phyloP scores from a whole-genome alignment of 1,140 invertebrate species.

The Heterodera schachtii region DNA sequence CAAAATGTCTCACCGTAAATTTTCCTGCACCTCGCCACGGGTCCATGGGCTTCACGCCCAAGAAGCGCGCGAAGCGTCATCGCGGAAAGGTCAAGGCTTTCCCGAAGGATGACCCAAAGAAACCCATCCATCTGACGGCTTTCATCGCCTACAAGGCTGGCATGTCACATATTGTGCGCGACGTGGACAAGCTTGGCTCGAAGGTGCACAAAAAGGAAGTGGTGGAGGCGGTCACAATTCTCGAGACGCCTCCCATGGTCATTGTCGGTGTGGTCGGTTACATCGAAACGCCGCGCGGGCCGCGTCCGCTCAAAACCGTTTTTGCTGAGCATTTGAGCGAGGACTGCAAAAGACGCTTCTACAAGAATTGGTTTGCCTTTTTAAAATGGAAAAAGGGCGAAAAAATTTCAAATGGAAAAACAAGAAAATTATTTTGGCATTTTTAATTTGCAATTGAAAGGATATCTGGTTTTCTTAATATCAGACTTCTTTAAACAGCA shows the following conservation, averaged over 20 bases:
- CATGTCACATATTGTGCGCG: constrained; percentile 98
- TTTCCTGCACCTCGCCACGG: constrained; percentile 98
- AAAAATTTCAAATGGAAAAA: not conserved
- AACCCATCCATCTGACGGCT: constrained; percentile 95
- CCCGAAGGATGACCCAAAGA: constrained; percentile 94
- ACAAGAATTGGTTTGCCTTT: constrained; percentile 94
- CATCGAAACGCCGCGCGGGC: constrained; percentile 94
- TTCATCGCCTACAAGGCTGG: constrained; percentile 98
- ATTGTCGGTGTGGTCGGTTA: constrained; percentile 96
- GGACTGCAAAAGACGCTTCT: constrained; percentile 95
- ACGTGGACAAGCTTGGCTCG: constrained; percentile 94
- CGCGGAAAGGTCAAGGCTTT: constrained; percentile 99
- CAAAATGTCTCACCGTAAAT: constrained; percentile 96
- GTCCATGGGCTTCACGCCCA: constrained; percentile 98
- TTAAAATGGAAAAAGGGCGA: not conserved
- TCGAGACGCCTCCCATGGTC: constrained; percentile 97
- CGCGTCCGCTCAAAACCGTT: constrained; percentile 88
- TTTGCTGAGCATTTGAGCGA: constrained; percentile 98
- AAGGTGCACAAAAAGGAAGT: constrained; percentile 99
- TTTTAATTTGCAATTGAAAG: no score
- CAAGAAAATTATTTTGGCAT: no score
- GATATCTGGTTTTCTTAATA: no score
- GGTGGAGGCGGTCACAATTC: constrained; percentile 95
- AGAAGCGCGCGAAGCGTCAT: constrained; percentile 90
- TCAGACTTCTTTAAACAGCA: not conserved